phyloP scores from a whole-genome alignment of 2,113 vertebrate species.

The Sylvilagus bachmani region DNA sequence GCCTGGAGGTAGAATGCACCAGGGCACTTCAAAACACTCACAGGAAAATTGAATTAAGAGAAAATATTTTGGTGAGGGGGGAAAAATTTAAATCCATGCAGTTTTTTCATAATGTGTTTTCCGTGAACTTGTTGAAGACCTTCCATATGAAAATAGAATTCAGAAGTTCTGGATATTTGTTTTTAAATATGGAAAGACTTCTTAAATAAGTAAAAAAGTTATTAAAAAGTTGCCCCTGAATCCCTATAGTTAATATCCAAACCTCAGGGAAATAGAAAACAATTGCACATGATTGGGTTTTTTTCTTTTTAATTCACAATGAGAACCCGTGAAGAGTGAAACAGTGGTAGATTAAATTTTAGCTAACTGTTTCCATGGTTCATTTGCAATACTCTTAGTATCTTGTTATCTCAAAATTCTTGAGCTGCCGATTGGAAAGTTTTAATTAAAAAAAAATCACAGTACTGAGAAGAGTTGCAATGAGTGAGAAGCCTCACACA shows the following conservation, averaged over 20 bases:
- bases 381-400: neutral
- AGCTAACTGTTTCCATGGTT: neutral
- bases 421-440: neutral
- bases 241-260: neutral
- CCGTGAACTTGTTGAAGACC: too few relatives aligned
- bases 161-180: neutral
- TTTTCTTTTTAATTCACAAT: slow-evolving; percentile 21
- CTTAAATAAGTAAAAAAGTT: slow-evolving; percentile 12
- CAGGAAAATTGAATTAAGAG: too few relatives aligned
- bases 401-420: slow-evolving; percentile 40
- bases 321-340: neutral
- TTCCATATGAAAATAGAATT: neutral
- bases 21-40: too few relatives aligned
- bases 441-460: slow-evolving; percentile 26
- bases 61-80: too few relatives aligned
- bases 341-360: neutral
- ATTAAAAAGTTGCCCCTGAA: slow-evolving; percentile 23
- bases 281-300: neutral
- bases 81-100: too few relatives aligned
- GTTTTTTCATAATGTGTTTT: too few relatives aligned
- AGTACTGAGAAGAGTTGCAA: neutral
- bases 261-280: neutral
- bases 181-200: slow-evolving; percentile 27
- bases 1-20: neutral
- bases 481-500: neutral